phyloP scores from a whole-genome alignment of 1,140 invertebrate species.

The Anoplophora glabripennis region DNA sequence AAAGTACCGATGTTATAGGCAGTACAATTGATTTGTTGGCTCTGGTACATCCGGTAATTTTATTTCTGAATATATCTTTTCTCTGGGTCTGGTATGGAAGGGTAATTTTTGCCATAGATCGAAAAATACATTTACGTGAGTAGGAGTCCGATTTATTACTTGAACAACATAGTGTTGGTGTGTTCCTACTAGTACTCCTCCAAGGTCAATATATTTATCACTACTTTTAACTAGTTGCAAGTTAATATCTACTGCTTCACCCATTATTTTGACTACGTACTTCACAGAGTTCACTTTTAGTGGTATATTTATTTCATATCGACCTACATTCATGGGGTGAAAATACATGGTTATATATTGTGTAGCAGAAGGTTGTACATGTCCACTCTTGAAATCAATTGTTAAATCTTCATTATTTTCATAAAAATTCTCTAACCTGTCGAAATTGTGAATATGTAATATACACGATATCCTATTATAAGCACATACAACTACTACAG shows the following conservation, averaged over 20 bases:
- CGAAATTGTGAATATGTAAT: neutral
- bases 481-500: too few relatives aligned
- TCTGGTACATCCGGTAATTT: constrained; percentile 16
- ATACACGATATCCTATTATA: too few relatives aligned
- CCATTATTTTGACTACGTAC: constrained; percentile 43
- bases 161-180: constrained; percentile 35
- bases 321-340: constrained; percentile 39
- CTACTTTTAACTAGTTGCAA: constrained; percentile 43
- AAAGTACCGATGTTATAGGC: too few relatives aligned
- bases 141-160: constrained; percentile 46
- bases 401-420: constrained; percentile 42
- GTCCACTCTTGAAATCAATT: constrained; percentile 32
- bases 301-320: constrained; percentile 41
- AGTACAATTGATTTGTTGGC: constrained; percentile 8
- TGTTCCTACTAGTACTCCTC: constrained; percentile 39
- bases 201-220: constrained; percentile 49
- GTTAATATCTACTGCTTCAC: constrained; percentile 47
- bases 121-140: constrained; percentile 20
- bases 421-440: constrained; percentile 45
- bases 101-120: constrained; percentile 20
- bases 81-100: constrained; percentile 13
- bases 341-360: constrained; percentile 46
- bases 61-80: constrained; percentile 10
- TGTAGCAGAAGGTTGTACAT: constrained; percentile 33
- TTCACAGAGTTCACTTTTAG: constrained; percentile 44